Conservation (phyloP, 2,797 vertebrate genomes). For the Siniperca scherzeri region DNA sequence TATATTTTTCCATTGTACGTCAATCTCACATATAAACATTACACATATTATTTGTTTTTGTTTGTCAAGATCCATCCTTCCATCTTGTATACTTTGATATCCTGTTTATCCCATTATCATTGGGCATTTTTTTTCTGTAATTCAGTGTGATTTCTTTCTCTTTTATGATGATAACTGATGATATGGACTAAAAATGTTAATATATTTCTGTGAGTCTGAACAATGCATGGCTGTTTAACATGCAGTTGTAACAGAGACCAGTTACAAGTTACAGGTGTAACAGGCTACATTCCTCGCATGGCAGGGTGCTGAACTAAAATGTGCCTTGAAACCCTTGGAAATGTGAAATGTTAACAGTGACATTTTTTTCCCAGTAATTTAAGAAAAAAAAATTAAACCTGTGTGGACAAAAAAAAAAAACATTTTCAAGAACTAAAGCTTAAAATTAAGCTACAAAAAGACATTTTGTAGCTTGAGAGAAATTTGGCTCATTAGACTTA, state of each 20-base stretch:
- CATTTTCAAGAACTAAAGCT: constrained; percentile 26
- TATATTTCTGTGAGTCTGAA: constrained; percentile 8
- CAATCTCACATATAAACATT: background rate
- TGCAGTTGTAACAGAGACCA: background rate
- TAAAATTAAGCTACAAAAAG: constrained; percentile 30
- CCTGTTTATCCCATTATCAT: background rate
- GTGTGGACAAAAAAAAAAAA: background rate
- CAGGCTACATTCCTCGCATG: background rate
- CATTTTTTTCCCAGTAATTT: constrained; percentile 25
- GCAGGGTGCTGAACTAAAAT: constrained; percentile 16
- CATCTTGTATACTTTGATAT: background rate
- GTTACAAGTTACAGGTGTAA: background rate
- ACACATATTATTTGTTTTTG: background rate
- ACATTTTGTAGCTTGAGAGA: constrained; percentile 17
- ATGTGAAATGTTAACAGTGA: constrained; percentile 15
- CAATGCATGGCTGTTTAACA: background rate
- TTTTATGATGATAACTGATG: background rate
- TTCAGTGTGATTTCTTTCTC: background rate
- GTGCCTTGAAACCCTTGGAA: background rate
- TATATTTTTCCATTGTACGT: background rate
- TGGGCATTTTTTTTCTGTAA: background rate
- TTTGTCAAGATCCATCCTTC: background rate
- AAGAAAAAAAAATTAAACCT: background rate
- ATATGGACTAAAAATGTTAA: background rate
- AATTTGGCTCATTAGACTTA: constrained; percentile 45